phyloP scores from a whole-genome alignment of 1,140 invertebrate genomes.

The Batillaria attramentaria region DNA sequence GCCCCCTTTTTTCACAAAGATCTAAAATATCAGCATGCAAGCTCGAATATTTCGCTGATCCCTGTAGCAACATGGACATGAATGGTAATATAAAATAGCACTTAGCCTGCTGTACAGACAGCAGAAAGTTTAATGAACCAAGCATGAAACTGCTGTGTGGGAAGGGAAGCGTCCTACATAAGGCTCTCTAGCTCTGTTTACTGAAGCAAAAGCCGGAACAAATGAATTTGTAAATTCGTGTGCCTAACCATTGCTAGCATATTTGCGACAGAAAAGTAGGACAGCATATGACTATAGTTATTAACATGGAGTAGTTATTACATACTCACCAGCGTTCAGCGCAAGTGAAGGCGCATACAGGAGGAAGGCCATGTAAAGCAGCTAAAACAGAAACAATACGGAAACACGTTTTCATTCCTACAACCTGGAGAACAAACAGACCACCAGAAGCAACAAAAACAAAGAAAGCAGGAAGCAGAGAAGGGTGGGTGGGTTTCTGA shows the following conservation, averaged over 20 bases:
- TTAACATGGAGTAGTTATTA: no score
- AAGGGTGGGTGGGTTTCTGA: no score
- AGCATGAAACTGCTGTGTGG: no score
- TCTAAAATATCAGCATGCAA: no score
- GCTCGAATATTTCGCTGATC: no score
- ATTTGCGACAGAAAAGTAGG: not conserved
- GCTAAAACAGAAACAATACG: slow-evolving; percentile 72
- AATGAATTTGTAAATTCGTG: not conserved
- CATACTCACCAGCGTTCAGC: slow-evolving; percentile 80
- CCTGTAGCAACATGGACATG: no score
- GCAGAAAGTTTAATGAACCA: no score
- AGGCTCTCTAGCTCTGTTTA: no score
- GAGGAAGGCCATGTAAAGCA: slow-evolving; percentile 92
- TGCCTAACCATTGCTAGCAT: not conserved
- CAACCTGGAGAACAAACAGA: not conserved
- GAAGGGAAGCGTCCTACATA: no score
- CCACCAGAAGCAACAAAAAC: not conserved
- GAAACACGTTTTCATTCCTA: not conserved
- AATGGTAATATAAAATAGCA: no score
- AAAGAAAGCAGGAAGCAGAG: slow-evolving; percentile 10
- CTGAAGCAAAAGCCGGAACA: not conserved
- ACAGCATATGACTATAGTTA: not conserved
- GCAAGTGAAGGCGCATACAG: slow-evolving; percentile 93
- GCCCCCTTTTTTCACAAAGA: no score
- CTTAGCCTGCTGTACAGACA: no score